A percentile compares a stretch with the other conserved stretches of the same genome.
phyloP scores from a whole-genome alignment of 2,113 vertebrate species.

The Diadophis punctatus region DNA sequence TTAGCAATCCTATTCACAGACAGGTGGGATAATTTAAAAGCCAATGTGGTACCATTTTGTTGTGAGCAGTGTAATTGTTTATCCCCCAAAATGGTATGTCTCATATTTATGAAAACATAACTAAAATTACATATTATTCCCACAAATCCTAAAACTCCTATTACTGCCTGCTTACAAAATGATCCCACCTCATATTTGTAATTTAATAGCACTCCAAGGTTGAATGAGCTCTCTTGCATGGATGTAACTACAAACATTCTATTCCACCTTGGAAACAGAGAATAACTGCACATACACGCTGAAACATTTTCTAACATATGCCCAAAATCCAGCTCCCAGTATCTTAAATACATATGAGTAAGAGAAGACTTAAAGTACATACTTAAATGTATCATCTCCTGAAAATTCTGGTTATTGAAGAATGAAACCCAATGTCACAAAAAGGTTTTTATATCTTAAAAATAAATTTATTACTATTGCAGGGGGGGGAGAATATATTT shows the following conservation, averaged over 20 bases:
- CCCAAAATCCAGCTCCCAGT: constrained; percentile 51
- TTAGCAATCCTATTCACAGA: constrained; percentile 72
- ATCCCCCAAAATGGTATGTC: constrained; percentile 56
- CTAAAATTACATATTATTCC: constrained; percentile 73
- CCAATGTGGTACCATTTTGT: constrained; percentile 73
- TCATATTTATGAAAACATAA: constrained; percentile 74
- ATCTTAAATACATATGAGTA: background rate
- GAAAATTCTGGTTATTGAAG: background rate
- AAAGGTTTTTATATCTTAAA: background rate
- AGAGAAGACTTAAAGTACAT: background rate
- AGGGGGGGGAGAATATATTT: background rate
- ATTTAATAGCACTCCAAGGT: constrained; percentile 38
- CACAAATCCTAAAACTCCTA: constrained; percentile 62
- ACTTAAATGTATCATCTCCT: background rate
- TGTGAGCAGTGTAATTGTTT: constrained; percentile 75
- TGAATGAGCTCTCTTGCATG: constrained; percentile 53
- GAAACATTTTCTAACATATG: constrained; percentile 34
- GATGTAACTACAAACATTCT: constrained; percentile 27
- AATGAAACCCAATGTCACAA: background rate
- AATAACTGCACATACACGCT: background rate
- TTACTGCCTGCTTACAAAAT: constrained; percentile 65
- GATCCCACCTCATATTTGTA: constrained; percentile 47
- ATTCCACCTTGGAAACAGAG: constrained; percentile 47
- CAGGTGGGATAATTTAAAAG: constrained; percentile 79
- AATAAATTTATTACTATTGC: background rate